Base-by-base conservation (phyloP, 2,888 invertebrate genomes). In the Azorinus chamasolen region DNA sequence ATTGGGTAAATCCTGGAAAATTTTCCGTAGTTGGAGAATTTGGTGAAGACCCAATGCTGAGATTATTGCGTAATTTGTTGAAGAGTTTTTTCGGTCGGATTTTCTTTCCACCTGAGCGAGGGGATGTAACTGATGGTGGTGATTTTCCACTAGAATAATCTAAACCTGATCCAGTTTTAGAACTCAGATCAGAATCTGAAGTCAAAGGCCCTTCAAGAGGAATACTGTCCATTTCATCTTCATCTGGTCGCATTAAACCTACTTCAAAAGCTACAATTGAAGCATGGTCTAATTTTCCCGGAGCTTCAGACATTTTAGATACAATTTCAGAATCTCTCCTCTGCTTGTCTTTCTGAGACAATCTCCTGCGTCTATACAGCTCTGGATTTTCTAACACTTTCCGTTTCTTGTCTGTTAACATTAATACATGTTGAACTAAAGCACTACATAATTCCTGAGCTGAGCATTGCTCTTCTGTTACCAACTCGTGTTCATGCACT, bases 261-360 rank as follows among this genome's bases (percentile, higher is more conserved):
- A 97, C 96, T 81, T 95, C 95, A 90, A 95, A 97, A 1, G 97
- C 97, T 57, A 96, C 96, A 22, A 97, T 95, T 4, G 96, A 96
- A 24, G 97, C 97, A 93, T 97, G 97, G 93, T 97, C 97, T 83
- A 97, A 93, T 93, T 97, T 97, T 1, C 97, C 97, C 0, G 97
- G 97, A 85, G 97, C 95, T 93, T 95, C 95, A 22, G 95, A 94
- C 87, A 96, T 95, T 91, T 96, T 96, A 79, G 96, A 96, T 79
- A 96, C 95, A 63, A 96, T 92, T 68, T 91, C 91, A 1, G 90
- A 88, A 69, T 93, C 93, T 24, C 93, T 79, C 37, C 83, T 78
- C 57, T 90, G 84, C 24, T 90, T 85, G 41, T 93, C 92, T 53
- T 90, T 90, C 20, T 85, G 83, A 14, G 89, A 88, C 81, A 92